These are phyloP conservation scores for Drosophila biarmipes DNA, from an alignment of 1,140 invertebrate species.

Conservation along the genomic window DNA sequence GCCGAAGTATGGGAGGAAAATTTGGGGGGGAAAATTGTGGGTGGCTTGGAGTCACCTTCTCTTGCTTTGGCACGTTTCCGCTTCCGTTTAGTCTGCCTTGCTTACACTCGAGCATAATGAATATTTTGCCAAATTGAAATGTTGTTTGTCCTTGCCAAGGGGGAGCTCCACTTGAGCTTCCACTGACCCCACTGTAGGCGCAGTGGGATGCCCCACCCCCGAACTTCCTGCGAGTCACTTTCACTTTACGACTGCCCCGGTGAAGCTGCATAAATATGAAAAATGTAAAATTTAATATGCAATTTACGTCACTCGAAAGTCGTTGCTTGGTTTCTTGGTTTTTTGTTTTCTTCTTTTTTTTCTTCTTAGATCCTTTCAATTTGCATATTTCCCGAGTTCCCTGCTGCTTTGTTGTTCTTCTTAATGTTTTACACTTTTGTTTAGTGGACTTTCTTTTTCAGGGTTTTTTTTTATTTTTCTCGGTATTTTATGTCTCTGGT, in stretches of 20 bases:
- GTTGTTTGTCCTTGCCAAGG: constrained; percentile 53
- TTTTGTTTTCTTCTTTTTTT: constrained; percentile 5
- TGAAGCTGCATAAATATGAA: constrained; percentile 76
- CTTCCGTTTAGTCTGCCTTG: constrained; percentile 66
- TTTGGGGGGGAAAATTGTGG: neutral
- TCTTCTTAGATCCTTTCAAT: constrained; percentile 61
- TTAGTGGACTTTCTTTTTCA: constrained; percentile 22
- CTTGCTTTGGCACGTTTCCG: constrained; percentile 67
- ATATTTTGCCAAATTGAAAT: constrained; percentile 81
- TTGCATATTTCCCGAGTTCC: constrained; percentile 61
- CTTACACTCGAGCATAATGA: constrained; percentile 78
- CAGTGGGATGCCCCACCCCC: neutral
- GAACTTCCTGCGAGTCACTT: constrained; percentile 57
- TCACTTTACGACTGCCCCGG: constrained; percentile 71
- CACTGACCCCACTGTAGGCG: neutral
- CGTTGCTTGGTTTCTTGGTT: constrained; percentile 10
- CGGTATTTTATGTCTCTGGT: constrained; percentile 63
- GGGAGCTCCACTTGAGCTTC: neutral
- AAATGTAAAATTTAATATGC: constrained; percentile 82
- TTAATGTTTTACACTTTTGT: constrained; percentile 66
- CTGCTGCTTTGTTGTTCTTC: constrained; percentile 19
- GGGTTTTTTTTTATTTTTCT: constrained; percentile 2
- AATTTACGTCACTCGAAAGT: constrained; percentile 73
- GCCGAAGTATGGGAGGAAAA: constrained; percentile 1
- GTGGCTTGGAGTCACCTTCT: constrained; percentile 44